phyloP scores from a whole-genome alignment of 2,797 vertebrate genomes.

The Oreochromis grahami region DNA sequence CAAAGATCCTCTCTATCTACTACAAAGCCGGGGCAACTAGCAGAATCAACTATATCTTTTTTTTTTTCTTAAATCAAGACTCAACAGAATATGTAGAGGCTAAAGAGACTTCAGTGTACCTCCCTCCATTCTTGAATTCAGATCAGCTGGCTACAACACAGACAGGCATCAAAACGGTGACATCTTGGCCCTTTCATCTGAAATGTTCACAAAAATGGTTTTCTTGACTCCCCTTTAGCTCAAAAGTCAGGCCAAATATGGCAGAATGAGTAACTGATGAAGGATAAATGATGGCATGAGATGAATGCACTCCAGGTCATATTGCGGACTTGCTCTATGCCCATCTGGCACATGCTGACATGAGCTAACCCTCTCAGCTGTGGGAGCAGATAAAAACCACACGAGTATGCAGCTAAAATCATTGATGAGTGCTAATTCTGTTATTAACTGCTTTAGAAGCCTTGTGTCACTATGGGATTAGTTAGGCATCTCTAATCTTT shows the following conservation, averaged over 20 bases:
- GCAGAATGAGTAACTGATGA: conserved; percentile 18
- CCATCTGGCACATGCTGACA: conserved; percentile 48
- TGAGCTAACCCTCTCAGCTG: conserved; percentile 32
- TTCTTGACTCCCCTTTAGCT: neutral
- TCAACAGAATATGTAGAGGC: neutral
- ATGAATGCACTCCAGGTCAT: conserved; percentile 31
- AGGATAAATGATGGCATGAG: conserved; percentile 31
- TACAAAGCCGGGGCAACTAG: neutral
- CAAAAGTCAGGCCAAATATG: conserved; percentile 1
- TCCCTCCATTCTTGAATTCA: neutral
- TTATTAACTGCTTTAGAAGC: conserved; percentile 29
- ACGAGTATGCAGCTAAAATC: conserved; percentile 24
- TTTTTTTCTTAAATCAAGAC: neutral
- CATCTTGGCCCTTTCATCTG: neutral
- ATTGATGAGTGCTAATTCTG: conserved; percentile 22
- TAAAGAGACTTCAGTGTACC: neutral
- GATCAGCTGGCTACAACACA: neutral
- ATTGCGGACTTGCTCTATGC: conserved; percentile 33
- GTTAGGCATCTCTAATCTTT: neutral
- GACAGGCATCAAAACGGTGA: neutral
- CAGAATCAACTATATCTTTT: neutral
- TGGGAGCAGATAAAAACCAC: conserved; percentile 32
- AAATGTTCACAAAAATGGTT: neutral
- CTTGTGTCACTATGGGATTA: conserved; percentile 25
- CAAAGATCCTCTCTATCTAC: neutral